Base-by-base conservation (phyloP, 2,113 vertebrate species). In the Brachirus orientalis region DNA sequence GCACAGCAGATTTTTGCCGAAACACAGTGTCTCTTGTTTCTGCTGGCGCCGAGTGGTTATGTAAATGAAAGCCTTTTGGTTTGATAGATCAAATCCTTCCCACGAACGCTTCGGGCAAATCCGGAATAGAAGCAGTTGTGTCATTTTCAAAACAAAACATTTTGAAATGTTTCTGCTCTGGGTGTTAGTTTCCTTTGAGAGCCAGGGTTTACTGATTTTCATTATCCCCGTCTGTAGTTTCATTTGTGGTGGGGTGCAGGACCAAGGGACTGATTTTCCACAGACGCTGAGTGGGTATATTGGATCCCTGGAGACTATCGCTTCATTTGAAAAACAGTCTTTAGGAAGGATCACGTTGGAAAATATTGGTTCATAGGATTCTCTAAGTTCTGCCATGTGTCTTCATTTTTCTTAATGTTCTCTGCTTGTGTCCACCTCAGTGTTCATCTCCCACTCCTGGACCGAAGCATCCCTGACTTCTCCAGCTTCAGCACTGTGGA, bases 401-500 rank as follows among this genome's bases (percentile, higher is more conserved):
- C 50, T 54, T 75, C 47, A 69, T 48, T 63, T 38, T 16, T 67
- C 48, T 19, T 36, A 67, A 73, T 6, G 53, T 8, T 18, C 61
- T 38, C 60, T 51, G 37, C 33, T 72, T 67, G 63, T 69, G 18
- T 82, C 56, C 53, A 35, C 51, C 85, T 44, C 86, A 99, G 98
- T 66, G 95, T 99, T 84, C 97, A 96, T 84, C 95, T 99, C 54
- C 97, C 97, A 0, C 94, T 99, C 35, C 91, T 99, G 77, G 98
- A 99, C 88, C 98, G 98, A 84, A 99, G 97, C 20, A 90, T 98
- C 85, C 98, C 97, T 0, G 98, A 99, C 86, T 99, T 99, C 79
- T 97, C 94, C 91, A 98, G 95, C 91, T 99, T 99, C 93, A 96
- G 95, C 90, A 97, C 94, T 0, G 97, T 99, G 91, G 97, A 97